Evolutionary conservation across 2,797 vertebrate species (phyloP).

Genomic region (Acropternis orthonyx): DNA sequence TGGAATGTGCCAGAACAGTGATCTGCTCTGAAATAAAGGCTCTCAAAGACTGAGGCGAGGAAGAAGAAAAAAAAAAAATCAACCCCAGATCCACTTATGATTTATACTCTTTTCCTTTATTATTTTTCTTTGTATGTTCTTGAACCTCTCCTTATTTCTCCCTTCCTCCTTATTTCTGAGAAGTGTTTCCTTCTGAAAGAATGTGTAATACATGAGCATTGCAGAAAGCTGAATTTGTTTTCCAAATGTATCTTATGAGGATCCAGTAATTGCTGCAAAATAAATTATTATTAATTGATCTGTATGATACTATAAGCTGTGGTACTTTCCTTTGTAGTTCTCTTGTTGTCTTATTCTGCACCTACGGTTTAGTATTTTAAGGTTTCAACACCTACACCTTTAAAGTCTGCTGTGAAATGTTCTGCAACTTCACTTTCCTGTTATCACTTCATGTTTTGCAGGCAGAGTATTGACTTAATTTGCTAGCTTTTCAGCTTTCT

Average conservation of each 20-base stretch:
- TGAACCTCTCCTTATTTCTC: neutral
- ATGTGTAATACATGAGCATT: neutral
- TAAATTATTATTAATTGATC: conserved; percentile 32
- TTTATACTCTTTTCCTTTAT: neutral
- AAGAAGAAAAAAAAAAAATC: neutral
- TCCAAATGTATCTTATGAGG: neutral
- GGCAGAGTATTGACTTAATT: conserved; percentile 67
- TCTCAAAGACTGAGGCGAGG: neutral
- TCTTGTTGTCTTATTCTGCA: conserved; percentile 37
- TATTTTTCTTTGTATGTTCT: neutral
- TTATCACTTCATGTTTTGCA: conserved; percentile 60
- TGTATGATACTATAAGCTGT: neutral
- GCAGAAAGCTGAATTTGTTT: conserved; percentile 11
- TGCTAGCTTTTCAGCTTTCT: conserved; percentile 48
- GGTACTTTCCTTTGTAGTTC: neutral
- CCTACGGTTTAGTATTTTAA: conserved; percentile 65
- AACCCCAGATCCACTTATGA: neutral
- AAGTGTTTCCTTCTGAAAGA: neutral
- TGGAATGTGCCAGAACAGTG: neutral
- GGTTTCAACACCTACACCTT: conserved; percentile 64
- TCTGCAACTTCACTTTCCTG: conserved; percentile 66
- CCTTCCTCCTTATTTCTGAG: neutral
- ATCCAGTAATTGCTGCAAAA: neutral
- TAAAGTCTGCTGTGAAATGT: conserved; percentile 64
- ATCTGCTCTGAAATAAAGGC: neutral